Conservation (phyloP, 2,888 invertebrate genomes). For the Pseudococcus viburni region DNA sequence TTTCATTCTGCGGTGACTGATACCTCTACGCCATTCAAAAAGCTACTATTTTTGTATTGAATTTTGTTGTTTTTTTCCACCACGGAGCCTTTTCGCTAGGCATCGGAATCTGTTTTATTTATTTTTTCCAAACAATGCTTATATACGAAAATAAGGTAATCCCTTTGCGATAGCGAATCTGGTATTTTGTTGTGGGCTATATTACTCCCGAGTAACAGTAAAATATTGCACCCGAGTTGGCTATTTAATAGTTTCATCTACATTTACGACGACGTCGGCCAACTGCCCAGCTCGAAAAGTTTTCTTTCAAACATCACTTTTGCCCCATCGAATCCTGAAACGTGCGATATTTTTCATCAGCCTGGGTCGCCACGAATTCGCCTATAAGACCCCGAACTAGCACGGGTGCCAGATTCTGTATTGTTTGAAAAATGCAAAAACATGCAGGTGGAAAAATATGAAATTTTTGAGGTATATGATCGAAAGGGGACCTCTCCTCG, state of each 20-base stretch:
- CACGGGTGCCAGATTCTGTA: no score
- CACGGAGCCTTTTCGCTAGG: neutral
- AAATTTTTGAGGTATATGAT: no score
- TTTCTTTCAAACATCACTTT: slow-evolving; percentile 29
- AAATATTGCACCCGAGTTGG: slow-evolving; percentile 29
- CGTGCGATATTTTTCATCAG: neutral
- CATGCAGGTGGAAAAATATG: no score
- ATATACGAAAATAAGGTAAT: slow-evolving; percentile 30
- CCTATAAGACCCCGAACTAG: no score
- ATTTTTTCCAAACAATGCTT: slow-evolving; percentile 14
- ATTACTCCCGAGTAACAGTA: slow-evolving; percentile 25
- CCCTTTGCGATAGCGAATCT: slow-evolving; percentile 30
- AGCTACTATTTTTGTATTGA: neutral
- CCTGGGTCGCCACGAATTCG: no score
- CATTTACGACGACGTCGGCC: slow-evolving; percentile 1
- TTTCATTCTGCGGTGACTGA: neutral
- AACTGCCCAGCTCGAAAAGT: neutral
- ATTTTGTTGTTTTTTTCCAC: neutral
- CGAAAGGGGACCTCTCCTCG: no score
- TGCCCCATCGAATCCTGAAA: neutral
- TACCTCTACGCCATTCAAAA: neutral
- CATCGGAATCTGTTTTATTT: slow-evolving; percentile 25
- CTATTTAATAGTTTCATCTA: slow-evolving; percentile 42
- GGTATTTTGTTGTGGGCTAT: slow-evolving; percentile 8
- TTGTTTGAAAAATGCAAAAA: no score